Evolutionary conservation across 2,113 vertebrate species (phyloP).

Genomic region (Xyrauchen texanus): DNA sequence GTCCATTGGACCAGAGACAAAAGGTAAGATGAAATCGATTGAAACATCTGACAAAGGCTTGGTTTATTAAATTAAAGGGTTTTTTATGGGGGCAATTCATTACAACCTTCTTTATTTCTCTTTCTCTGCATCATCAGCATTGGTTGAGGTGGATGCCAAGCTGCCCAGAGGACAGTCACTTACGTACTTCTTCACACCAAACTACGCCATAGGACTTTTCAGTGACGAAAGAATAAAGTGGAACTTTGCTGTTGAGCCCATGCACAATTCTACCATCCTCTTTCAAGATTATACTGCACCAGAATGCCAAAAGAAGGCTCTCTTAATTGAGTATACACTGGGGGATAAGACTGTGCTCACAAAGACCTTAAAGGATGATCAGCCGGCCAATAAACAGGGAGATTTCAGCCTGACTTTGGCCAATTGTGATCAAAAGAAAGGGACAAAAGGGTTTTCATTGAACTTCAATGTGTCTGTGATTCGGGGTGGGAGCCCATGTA

Average conservation of each 20-base stretch:
- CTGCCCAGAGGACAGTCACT: slow-evolving; percentile 75
- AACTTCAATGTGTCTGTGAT: slow-evolving; percentile 78
- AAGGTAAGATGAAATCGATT: slow-evolving; percentile 72
- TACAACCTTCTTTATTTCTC: not conserved
- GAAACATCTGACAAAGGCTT: not conserved
- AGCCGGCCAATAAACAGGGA: slow-evolving; percentile 80
- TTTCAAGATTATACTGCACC: slow-evolving; percentile 76
- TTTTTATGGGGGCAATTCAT: too few relatives aligned
- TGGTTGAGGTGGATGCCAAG: slow-evolving; percentile 79
- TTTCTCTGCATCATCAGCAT: slow-evolving; percentile 60
- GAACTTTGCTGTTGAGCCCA: slow-evolving; percentile 81
- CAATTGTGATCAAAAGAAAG: slow-evolving; percentile 80
- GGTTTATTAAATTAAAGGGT: too few relatives aligned
- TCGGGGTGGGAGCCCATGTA: slow-evolving; percentile 73
- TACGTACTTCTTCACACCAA: slow-evolving; percentile 79
- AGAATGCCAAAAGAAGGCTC: slow-evolving; percentile 76
- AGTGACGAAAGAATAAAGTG: slow-evolving; percentile 80
- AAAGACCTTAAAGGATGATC: slow-evolving; percentile 68
- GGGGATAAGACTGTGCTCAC: slow-evolving; percentile 58
- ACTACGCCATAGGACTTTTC: slow-evolving; percentile 79
- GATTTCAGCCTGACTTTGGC: slow-evolving; percentile 83
- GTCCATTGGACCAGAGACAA: slow-evolving; percentile 74
- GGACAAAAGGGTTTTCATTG: slow-evolving; percentile 69
- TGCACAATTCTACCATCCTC: slow-evolving; percentile 80
- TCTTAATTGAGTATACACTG: slow-evolving; percentile 77